Conservation (phyloP, 1,140 invertebrate species). For the Euschistus heros region DNA sequence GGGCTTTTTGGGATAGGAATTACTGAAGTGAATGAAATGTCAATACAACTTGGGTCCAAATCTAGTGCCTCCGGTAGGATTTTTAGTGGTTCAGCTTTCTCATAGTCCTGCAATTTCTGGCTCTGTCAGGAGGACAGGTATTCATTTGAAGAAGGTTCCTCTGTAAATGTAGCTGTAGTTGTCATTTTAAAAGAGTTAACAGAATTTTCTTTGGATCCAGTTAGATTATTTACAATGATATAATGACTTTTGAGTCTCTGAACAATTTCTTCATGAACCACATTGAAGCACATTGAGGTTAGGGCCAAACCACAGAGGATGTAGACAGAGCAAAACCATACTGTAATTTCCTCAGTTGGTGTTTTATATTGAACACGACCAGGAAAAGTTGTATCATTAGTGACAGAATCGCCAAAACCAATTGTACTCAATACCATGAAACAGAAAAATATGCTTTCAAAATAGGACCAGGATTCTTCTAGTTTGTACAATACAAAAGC, state of each 20-base stretch:
- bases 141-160: conserved; percentile 9
- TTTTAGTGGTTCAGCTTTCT: conserved; percentile 9
- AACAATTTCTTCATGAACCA: conserved; percentile 87
- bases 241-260: conserved; percentile 55
- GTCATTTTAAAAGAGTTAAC: conserved; percentile 32
- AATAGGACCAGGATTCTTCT: conserved; percentile 54
- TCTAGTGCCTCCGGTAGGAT: conserved; percentile 8
- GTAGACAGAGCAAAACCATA: conserved; percentile 90
- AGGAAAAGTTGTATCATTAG: conserved; percentile 42
- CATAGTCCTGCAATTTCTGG: neutral
- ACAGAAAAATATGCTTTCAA: conserved; percentile 89
- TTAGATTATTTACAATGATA: conserved; percentile 24
- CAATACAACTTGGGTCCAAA: conserved; percentile 11
- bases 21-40: conserved; percentile 3
- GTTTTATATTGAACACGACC: conserved; percentile 43
- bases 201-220: conserved; percentile 33
- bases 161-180: conserved; percentile 2
- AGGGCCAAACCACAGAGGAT: conserved; percentile 90
- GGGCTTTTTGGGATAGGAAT: conserved; percentile 6
- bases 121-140: neutral
- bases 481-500: conserved; percentile 76
- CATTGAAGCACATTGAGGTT: conserved; percentile 96
- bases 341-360: conserved; percentile 40
- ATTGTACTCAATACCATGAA: conserved; percentile 89
- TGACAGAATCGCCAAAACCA: conserved; percentile 81